Base-by-base conservation (phyloP, 1,140 invertebrate genomes). In the Zophobas morio region DNA sequence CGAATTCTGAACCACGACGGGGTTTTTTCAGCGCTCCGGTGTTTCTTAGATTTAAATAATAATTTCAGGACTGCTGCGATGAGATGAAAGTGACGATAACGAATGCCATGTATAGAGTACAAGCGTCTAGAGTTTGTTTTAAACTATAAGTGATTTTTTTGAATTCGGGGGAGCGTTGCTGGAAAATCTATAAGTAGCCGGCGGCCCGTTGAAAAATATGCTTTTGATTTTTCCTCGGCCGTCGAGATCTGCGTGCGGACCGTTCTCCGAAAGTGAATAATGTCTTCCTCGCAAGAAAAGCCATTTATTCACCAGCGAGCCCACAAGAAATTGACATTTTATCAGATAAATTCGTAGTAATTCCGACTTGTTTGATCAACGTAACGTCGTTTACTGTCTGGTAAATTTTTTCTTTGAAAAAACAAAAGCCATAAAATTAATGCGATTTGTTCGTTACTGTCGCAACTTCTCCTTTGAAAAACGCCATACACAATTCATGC, bases 301-400 rank as follows among this genome's bases (percentile, higher is more conserved):
- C 56, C 34, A 60, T 60, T 60, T 60, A 60, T 60, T 60, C 8
- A 1, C 32, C 56, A 35, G 6, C 37, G 37, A 60, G 37, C 34
- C 56, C 35, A 60, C 33, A 60, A 60, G 56, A 60, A 60, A 60
- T 60, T 60, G 56, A 60, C 56, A 60, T 60, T 60, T 60, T 60
- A 60, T 60, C 56, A 60, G 56, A 60, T 60, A 60, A 60, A 60
- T 60, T 60, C 56, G 56, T 37, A 60, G 56, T 60, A 60, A 60
- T 60, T 60, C 56, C 35, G 56, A 60, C 34, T 60, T 60, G 56
- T 60, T 60, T 60, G 56, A 60, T 60, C 56, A 36, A 60, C 56
- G 56, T 60, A 60, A 60, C n/a, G 56, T 60, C 56, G 56, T 60
- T 60, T 60, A 60, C 32, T 60, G 20, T 39, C n/a, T 60, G 34